These are phyloP conservation scores for Apostichopus japonicus DNA, from an alignment of 35 echinoderm and acorn worm species.

Conservation along the genomic window DNA sequence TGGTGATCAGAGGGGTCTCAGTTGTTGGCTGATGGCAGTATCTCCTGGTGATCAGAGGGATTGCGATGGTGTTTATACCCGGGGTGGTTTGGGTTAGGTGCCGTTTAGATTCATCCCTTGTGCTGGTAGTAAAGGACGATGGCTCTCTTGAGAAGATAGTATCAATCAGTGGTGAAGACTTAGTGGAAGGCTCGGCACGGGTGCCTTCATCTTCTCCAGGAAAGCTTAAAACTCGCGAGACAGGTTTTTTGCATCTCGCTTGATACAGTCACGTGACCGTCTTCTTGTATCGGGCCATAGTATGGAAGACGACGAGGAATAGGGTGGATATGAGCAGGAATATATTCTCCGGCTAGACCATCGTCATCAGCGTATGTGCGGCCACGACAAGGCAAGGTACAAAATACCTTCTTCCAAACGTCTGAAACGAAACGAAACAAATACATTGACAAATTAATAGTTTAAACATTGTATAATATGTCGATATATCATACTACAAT, in stretches of 20 bases:
- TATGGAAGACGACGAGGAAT: not conserved
- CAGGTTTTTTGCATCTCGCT: not conserved
- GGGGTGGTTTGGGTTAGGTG: too few relatives aligned
- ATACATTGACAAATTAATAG: not conserved
- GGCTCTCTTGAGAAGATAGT: too few relatives aligned
- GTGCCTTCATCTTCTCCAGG: not conserved
- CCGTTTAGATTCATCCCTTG: too few relatives aligned
- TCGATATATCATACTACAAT: too few relatives aligned
- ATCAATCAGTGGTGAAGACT: too few relatives aligned
- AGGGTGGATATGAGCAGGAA: not conserved
- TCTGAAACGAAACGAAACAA: not conserved
- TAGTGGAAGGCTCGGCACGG: too few relatives aligned
- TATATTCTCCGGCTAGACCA: not conserved
- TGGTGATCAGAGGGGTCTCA: not conserved
- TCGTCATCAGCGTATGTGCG: not conserved
- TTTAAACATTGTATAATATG: not conserved
- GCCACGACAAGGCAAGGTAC: not conserved
- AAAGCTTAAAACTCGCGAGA: not conserved
- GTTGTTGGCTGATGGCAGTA: too few relatives aligned
- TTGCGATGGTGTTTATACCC: too few relatives aligned
- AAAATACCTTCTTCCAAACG: conserved; percentile 11
- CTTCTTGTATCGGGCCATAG: not conserved
- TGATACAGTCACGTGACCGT: not conserved
- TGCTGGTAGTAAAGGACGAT: too few relatives aligned
- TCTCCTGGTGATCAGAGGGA: too few relatives aligned